These are phyloP conservation scores for Anthoptus insignis DNA, from an alignment of 2,888 invertebrate genomes.

Conservation along the genomic window DNA sequence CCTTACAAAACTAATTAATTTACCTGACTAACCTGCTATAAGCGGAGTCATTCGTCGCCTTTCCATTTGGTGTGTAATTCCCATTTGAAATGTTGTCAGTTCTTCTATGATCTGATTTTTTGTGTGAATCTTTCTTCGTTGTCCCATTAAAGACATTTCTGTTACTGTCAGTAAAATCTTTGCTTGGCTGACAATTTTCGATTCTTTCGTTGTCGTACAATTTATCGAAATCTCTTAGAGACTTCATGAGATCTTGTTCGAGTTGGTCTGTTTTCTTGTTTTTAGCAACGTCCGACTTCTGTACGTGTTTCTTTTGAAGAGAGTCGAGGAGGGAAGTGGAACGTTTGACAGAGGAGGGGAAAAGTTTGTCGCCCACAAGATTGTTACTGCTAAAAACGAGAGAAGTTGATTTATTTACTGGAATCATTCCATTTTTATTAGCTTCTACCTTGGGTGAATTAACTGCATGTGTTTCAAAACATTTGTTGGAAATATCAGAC, in stretches of 20 bases:
- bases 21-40: conserved; percentile 93
- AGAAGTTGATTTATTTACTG: conserved; percentile 85
- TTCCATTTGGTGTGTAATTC: conserved; percentile 74
- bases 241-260: conserved; percentile 82
- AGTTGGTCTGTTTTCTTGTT: conserved; percentile 79
- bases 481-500: conserved; percentile 66
- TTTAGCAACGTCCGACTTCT: conserved; percentile 70
- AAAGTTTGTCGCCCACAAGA: conserved; percentile 77
- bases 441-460: conserved; percentile 70
- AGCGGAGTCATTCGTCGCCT: conserved; percentile 90
- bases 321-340: conserved; percentile 86
- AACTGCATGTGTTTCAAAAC: conserved; percentile 68
- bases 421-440: conserved; percentile 68
- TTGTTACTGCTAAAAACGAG: conserved; percentile 87
- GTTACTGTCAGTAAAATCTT: conserved; percentile 61
- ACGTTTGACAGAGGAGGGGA: conserved; percentile 84
- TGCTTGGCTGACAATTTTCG: conserved; percentile 63
- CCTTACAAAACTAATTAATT: conserved; percentile 29
- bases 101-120: conserved; percentile 71
- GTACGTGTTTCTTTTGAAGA: conserved; percentile 73
- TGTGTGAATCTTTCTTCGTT: conserved; percentile 64
- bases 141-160: conserved; percentile 61
- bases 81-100: conserved; percentile 66
- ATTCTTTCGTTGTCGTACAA: conserved; percentile 77
- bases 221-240: conserved; percentile 82